phyloP scores from a whole-genome alignment of 2,113 vertebrate species.

The Nannobrachium achirus region DNA sequence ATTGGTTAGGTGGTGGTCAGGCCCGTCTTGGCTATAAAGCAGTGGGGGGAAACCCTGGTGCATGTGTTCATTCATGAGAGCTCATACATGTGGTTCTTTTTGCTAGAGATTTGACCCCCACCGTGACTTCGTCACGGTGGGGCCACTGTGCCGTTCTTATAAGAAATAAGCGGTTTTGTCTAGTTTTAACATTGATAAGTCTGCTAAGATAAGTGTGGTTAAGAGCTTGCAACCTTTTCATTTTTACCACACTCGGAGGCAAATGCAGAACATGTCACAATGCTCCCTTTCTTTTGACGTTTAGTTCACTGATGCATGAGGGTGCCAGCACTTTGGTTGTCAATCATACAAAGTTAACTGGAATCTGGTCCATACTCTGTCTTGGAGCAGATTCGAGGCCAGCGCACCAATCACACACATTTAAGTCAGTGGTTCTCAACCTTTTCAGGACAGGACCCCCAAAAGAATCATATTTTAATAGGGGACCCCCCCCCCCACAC shows the following conservation, averaged over 20 bases:
- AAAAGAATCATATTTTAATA: too few relatives aligned
- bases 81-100: too few relatives aligned
- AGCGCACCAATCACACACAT: not conserved
- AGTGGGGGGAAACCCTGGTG: too few relatives aligned
- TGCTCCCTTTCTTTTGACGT: not conserved
- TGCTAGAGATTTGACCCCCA: too few relatives aligned
- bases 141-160: too few relatives aligned
- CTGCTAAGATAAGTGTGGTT: not conserved
- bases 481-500: too few relatives aligned
- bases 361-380: not conserved
- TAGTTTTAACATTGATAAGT: not conserved
- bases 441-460: too few relatives aligned
- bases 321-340: not conserved
- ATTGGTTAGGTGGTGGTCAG: too few relatives aligned
- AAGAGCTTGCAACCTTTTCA: not conserved
- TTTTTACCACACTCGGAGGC: not conserved
- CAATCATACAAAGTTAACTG: not conserved
- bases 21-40: too few relatives aligned
- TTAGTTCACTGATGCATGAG: not conserved
- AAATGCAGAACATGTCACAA: not conserved
- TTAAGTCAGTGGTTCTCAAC: too few relatives aligned
- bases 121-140: too few relatives aligned
- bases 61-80: too few relatives aligned
- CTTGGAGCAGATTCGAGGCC: not conserved
- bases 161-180: not conserved